Evolutionary conservation across 30 jellyfish, hydroid and myxozoan genomes (phyloP).

Genomic region (Hydra vulgaris): DNA sequence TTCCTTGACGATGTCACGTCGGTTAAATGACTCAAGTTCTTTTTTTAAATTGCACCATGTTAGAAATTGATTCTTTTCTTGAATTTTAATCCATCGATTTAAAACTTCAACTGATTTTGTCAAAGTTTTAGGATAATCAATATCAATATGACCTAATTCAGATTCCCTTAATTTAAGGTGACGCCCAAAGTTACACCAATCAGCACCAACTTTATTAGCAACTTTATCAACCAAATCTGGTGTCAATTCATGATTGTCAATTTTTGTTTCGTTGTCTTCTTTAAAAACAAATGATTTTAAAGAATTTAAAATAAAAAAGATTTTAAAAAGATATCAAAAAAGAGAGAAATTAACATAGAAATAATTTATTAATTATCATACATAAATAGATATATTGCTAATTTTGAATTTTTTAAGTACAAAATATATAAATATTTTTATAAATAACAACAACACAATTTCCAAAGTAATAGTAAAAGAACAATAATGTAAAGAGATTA

Average conservation of each 20-base stretch:
- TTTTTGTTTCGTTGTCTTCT: neutral
- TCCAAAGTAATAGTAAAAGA: no score
- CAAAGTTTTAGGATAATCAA: slow-evolving; percentile 1
- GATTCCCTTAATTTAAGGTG: neutral
- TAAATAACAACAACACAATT: no score
- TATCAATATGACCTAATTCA: neutral
- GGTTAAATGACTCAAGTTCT: no score
- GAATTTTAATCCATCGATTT: neutral
- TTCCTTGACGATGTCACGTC: no score
- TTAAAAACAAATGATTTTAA: neutral
- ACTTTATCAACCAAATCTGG: neutral
- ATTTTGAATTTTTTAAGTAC: no score
- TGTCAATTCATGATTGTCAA: neutral
- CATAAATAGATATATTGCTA: no score
- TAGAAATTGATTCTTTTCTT: neutral
- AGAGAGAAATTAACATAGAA: no score
- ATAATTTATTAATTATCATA: no score
- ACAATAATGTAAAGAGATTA: no score
- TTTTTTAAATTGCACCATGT: neutral
- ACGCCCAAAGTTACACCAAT: slow-evolving; percentile 4
- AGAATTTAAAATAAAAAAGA: no score
- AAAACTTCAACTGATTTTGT: neutral
- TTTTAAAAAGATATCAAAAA: neutral
- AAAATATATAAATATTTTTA: no score
- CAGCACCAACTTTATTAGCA: slow-evolving; percentile 15